Evolutionary conservation across 30 jellyfish, hydroid and myxozoan genomes (phyloP).

Genomic region (Rhopilema esculentum): DNA sequence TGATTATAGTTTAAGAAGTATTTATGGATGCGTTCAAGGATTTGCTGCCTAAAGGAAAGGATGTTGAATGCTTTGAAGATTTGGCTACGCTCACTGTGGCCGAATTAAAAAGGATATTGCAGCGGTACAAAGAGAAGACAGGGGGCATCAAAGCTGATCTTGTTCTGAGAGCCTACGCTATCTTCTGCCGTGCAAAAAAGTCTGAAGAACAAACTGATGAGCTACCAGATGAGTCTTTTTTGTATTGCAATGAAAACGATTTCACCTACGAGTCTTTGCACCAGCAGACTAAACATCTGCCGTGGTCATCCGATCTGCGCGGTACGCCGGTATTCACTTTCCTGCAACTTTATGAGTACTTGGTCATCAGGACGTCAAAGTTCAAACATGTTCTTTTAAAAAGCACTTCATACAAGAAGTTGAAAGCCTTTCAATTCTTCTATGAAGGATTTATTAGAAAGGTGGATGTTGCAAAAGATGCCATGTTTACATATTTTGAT

Average conservation of each 20-base stretch:
- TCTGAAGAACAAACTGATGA: background rate
- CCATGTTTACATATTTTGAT: constrained; percentile 27
- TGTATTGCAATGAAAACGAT: constrained; percentile 10
- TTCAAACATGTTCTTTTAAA: constrained; percentile 34
- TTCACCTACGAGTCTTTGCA: constrained; percentile 42
- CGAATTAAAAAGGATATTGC: constrained; percentile 25
- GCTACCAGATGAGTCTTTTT: constrained; percentile 9
- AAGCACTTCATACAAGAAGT: constrained; percentile 35
- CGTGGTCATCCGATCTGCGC: constrained; percentile 64
- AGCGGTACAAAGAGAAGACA: constrained; percentile 51
- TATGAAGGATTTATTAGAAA: constrained; percentile 37
- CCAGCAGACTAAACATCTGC: constrained; percentile 37
- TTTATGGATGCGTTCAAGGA: constrained; percentile 33
- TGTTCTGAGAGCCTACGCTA: constrained; percentile 55
- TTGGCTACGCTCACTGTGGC: constrained; percentile 18
- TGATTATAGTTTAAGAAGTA: background rate
- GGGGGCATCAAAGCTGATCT: constrained; percentile 51
- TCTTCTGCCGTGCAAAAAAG: constrained; percentile 51
- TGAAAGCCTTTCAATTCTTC: constrained; percentile 52
- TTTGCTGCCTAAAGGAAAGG: constrained; percentile 59
- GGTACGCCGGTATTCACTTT: constrained; percentile 47
- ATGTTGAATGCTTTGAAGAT: constrained; percentile 37
- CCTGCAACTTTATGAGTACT: constrained; percentile 46
- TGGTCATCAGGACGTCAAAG: constrained; percentile 53
- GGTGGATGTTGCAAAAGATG: constrained; percentile 41